Evolutionary conservation across 2,113 vertebrate species (phyloP).

Genomic region (Atractosteus spatula): DNA sequence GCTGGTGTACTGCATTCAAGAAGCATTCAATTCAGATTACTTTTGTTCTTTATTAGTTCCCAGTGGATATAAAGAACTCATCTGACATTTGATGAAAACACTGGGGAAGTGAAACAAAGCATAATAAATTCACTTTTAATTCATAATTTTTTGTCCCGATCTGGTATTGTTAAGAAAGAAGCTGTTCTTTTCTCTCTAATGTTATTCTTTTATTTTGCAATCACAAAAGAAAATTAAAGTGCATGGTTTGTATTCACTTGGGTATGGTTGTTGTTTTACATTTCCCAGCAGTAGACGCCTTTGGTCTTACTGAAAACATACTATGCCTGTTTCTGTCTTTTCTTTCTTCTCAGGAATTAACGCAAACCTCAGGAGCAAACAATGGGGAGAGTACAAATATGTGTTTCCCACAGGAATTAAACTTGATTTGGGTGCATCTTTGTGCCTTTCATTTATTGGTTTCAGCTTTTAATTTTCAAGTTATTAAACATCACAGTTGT

Average conservation of each 20-base stretch:
- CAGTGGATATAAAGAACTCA: slow-evolving; percentile 34
- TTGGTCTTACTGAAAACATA: slow-evolving; percentile 1
- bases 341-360: slow-evolving; percentile 29
- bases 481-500: neutral
- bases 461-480: slow-evolving; percentile 14
- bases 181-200: slow-evolving; percentile 23
- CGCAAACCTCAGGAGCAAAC: slow-evolving; percentile 21
- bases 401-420: slow-evolving; percentile 23
- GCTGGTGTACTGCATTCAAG: slow-evolving; percentile 5
- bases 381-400: slow-evolving; percentile 23
- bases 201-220: slow-evolving; percentile 34
- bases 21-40: slow-evolving; percentile 4
- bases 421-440: slow-evolving; percentile 9
- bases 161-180: slow-evolving; percentile 26
- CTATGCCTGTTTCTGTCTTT: slow-evolving; percentile 28
- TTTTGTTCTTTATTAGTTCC: slow-evolving; percentile 28
- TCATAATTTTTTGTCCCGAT: slow-evolving; percentile 31
- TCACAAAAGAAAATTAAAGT: slow-evolving; percentile 50
- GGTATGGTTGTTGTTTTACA: slow-evolving; percentile 22
- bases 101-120: slow-evolving; percentile 47
- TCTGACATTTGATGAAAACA: slow-evolving; percentile 46
- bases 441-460: slow-evolving; percentile 34
- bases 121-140: slow-evolving; percentile 53
- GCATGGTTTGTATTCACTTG: slow-evolving; percentile 18
- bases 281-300: slow-evolving; percentile 37